Base-by-base conservation (phyloP, 2,797 vertebrate genomes). In the Pseudochirops corinnae region DNA sequence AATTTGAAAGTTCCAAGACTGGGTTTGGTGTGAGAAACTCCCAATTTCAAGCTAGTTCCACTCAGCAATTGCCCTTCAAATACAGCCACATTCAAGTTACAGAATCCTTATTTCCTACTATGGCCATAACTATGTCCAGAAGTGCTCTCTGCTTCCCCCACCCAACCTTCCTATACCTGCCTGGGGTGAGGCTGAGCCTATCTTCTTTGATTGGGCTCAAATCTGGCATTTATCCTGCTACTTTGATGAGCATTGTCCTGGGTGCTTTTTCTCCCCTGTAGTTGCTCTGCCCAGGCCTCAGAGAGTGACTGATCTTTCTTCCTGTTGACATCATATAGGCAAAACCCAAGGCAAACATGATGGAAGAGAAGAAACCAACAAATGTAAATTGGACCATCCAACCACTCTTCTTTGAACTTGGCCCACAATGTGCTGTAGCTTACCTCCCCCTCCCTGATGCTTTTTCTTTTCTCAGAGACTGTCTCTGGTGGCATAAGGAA, bases 351-450 rank as follows among this genome's bases (percentile, higher is more conserved):
- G 18, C n/a, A 21, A 46, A 9, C 10, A 46, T 39, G 18, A 46
- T 21, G 21, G 2, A 82, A 82, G 67, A 46, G 6, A 7, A 46
- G 9, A 46, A 46, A 9, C 18, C n/a, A 7, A 82, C 33, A 74
- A n/a, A n/a, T 74, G 7, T 26, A 1, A 46, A 87, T 24, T 87
- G 29, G 11, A 11, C 14, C 50, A 26, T 24, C 13, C 4, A 1
- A 21, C 3, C n/a, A 6, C 12, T 16, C 26, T 1, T 18, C 56
- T 50, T 29, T 29, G n/a, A 16, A 0, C 26, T 56, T 55, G 24
- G 4, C 12, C 29, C 55, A 6, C 3, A 0, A 13, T 5, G 3
- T 7, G n/a, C 33, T 28, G 14, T n/a, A 16, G 14, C n/a, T 46
- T 29, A 10, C 4, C 56, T 58, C 29, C 39, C 9, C n/a, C 16